A percentile compares a stretch with the other conserved stretches of the same genome.
Conservation (phyloP, 2,797 vertebrate species). For the Buceros bicornis region DNA sequence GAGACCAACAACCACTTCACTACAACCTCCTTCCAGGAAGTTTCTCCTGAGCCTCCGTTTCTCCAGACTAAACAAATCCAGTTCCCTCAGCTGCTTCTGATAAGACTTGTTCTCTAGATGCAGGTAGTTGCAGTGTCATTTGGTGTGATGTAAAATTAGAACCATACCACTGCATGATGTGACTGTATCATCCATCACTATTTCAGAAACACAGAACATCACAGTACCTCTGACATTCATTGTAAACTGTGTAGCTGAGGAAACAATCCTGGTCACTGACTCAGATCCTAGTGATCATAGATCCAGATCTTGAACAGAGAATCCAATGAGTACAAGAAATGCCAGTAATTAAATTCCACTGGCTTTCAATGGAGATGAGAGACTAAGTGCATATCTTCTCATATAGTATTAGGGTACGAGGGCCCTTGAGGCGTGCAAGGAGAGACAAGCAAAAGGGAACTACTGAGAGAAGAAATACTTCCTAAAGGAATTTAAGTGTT, state of each 20-base stretch:
- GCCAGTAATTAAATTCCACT: neutral
- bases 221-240: neutral
- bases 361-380: neutral
- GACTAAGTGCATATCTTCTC: neutral
- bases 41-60: neutral
- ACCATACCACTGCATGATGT: neutral
- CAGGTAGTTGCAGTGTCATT: neutral
- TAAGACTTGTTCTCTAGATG: accelerated
- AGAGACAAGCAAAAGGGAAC: neutral
- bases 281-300: neutral
- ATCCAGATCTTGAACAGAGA: neutral
- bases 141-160: neutral
- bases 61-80: neutral
- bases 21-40: neutral
- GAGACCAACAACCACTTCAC: accelerated
- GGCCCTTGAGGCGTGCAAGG: neutral
- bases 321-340: neutral
- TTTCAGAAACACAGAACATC: neutral
- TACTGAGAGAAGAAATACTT: neutral
- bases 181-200: accelerated
- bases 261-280: neutral
- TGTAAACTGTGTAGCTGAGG: neutral
- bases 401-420: neutral
- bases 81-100: neutral
- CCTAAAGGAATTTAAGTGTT: neutral